Percentiles rank a stretch among this genome's conserved stretches.
Evolutionary conservation across 2,113 vertebrate species (phyloP).

Genomic region (Podilymbus podiceps): DNA sequence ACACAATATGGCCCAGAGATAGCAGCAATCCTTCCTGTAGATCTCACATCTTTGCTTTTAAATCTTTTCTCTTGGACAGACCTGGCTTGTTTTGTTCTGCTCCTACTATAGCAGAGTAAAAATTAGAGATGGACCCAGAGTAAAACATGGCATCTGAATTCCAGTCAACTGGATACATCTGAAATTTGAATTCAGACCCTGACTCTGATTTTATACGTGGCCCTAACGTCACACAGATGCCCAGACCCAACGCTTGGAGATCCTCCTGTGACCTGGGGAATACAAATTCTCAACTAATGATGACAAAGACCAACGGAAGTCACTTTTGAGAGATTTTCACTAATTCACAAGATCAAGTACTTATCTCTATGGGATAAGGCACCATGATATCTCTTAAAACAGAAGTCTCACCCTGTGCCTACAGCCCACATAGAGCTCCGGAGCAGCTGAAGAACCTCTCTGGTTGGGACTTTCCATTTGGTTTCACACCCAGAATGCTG

Average conservation of each 20-base stretch:
- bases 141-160: neutral
- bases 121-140: neutral
- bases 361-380: neutral
- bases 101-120: neutral
- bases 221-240: neutral
- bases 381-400: neutral
- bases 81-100: neutral
- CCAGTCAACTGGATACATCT: neutral
- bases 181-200: neutral
- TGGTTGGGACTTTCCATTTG: neutral
- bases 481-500: neutral
- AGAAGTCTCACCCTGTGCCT: neutral
- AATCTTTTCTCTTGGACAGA: conserved; percentile 8
- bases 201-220: neutral
- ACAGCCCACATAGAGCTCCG: neutral
- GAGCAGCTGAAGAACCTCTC: neutral
- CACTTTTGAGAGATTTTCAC: neutral
- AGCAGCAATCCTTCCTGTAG: conserved; percentile 47
- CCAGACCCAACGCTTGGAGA: neutral
- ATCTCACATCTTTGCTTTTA: conserved; percentile 28
- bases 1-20: conserved; percentile 32
- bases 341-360: neutral
- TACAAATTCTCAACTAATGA: neutral
- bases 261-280: neutral
- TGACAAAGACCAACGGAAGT: neutral